Evolutionary conservation across 1,140 invertebrate genomes (phyloP).

Genomic region (Trachelipus rathkii): DNA sequence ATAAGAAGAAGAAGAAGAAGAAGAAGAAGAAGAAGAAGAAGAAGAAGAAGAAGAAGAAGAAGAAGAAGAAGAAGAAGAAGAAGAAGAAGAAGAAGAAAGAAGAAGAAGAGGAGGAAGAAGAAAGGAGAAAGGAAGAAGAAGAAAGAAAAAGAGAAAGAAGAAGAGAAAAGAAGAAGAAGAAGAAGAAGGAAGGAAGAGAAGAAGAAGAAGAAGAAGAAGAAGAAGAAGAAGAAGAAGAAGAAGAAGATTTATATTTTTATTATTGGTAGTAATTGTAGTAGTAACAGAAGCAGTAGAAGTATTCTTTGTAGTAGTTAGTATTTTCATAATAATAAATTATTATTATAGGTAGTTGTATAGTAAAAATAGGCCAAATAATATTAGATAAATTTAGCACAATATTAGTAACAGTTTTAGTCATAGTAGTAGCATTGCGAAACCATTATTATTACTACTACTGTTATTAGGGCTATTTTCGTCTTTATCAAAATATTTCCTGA

Average conservation of each 20-base stretch:
- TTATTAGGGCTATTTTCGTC: too few relatives aligned
- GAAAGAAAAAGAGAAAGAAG: conserved; percentile 10
- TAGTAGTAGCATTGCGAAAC: too few relatives aligned
- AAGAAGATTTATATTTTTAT: too few relatives aligned
- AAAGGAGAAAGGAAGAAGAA: background rate
- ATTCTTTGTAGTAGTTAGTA: too few relatives aligned
- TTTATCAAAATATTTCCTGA: too few relatives aligned
- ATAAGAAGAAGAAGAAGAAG: conserved; percentile 9
- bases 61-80: conserved; percentile 9
- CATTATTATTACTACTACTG: too few relatives aligned
- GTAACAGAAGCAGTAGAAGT: background rate
- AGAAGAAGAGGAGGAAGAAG: conserved; percentile 5
- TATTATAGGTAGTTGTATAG: too few relatives aligned
- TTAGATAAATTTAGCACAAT: too few relatives aligned
- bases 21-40: conserved; percentile 5
- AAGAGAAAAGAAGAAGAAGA: conserved; percentile 3
- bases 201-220: conserved; percentile 5
- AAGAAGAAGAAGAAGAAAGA: conserved; percentile 5
- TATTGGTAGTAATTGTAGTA: conserved; percentile 6
- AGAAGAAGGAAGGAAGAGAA: conserved; percentile 4
- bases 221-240: conserved; percentile 6
- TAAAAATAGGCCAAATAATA: too few relatives aligned
- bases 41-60: conserved; percentile 4
- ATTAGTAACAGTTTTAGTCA: too few relatives aligned
- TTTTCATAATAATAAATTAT: too few relatives aligned